These are phyloP conservation scores for Machaerirhynchus nigripectus DNA, from an alignment of 2,113 vertebrate genomes.

Conservation along the genomic window DNA sequence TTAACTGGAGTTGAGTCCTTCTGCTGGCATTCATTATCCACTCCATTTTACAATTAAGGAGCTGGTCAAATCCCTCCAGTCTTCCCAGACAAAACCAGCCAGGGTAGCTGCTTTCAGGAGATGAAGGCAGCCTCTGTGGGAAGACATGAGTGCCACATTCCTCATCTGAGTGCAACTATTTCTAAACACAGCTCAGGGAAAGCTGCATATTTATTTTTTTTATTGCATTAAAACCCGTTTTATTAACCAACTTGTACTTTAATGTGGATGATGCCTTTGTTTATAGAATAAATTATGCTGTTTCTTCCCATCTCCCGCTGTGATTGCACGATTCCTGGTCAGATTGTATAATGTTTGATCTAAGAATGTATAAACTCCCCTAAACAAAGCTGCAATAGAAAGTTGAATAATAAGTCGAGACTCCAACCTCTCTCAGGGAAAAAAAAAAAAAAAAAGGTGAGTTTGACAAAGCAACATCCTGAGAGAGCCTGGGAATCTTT, in stretches of 20 bases:
- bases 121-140: background rate
- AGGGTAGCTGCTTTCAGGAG: background rate
- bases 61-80: background rate
- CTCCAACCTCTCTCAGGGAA: background rate
- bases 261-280: background rate
- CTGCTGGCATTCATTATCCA: background rate
- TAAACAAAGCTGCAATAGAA: constrained; percentile 35
- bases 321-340: background rate
- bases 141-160: background rate
- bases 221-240: background rate
- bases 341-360: background rate
- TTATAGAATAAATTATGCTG: constrained; percentile 16
- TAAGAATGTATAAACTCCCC: constrained; percentile 11
- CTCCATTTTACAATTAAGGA: background rate
- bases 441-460: background rate
- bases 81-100: background rate
- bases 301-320: background rate
- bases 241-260: background rate
- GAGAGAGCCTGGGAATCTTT: background rate
- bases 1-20: background rate
- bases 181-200: constrained; percentile 25
- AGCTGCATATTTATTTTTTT: background rate
- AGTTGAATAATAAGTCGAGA: background rate
- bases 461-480: background rate
- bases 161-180: background rate